phyloP scores from a whole-genome alignment of 92 coral and sea anemone species.

The Palythoa heliodiscus region DNA sequence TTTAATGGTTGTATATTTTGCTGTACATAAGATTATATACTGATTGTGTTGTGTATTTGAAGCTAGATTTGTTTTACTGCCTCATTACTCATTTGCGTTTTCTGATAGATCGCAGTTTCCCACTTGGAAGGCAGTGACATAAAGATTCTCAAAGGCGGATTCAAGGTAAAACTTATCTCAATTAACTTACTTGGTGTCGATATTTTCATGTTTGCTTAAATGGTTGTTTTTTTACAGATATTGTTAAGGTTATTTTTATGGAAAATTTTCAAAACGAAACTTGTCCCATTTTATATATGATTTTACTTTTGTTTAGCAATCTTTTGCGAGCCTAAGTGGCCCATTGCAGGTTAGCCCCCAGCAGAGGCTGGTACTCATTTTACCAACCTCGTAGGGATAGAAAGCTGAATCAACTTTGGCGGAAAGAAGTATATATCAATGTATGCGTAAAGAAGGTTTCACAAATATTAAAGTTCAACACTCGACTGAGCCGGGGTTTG shows the following conservation, averaged over 20 bases:
- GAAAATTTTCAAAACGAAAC: background rate
- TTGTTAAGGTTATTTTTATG: background rate
- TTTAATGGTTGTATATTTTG: no score
- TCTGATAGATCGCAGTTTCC: constrained; percentile 10
- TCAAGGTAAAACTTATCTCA: background rate
- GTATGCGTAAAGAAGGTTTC: no score
- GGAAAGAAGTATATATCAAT: no score
- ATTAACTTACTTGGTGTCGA: background rate
- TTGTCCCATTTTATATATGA: background rate
- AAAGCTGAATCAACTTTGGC: no score
- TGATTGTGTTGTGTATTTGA: background rate
- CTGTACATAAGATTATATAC: no score
- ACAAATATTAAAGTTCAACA: no score
- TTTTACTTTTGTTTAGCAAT: background rate
- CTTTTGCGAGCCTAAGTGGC: no score
- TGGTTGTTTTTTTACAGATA: background rate
- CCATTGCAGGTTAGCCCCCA: no score
- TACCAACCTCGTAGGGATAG: no score
- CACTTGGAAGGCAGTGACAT: background rate
- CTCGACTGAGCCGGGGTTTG: no score
- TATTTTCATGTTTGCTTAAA: background rate
- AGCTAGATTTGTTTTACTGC: background rate
- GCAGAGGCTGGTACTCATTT: no score
- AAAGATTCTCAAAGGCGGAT: constrained; percentile 19
- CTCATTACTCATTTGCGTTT: background rate